These are phyloP conservation scores for Nasonia giraulti DNA, from an alignment of 1,140 invertebrate species.

Conservation along the genomic window DNA sequence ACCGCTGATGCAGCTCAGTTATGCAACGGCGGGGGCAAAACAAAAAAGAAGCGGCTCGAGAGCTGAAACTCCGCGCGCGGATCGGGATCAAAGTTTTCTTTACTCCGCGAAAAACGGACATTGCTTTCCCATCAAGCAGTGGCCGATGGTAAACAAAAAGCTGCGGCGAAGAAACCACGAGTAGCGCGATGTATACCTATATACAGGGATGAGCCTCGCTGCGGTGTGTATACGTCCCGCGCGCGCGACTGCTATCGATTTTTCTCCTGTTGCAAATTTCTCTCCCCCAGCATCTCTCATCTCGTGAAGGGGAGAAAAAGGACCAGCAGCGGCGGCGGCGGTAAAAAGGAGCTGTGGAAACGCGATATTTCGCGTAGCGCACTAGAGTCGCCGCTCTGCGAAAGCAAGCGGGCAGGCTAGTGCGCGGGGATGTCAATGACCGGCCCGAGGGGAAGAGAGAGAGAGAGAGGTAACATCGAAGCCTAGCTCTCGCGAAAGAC, in stretches of 20 bases:
- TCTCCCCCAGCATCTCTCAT: neutral
- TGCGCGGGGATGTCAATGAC: conserved; percentile 21
- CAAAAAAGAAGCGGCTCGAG: neutral
- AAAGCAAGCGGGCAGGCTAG: neutral
- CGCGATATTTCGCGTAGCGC: conserved; percentile 31
- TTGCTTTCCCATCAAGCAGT: neutral
- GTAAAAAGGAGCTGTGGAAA: conserved; percentile 30
- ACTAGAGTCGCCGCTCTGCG: too few species aligned
- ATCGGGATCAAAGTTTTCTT: neutral
- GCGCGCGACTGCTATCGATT: conserved; percentile 36
- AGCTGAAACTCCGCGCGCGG: too few species aligned
- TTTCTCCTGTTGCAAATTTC: neutral
- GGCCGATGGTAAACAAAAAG: conserved; percentile 18
- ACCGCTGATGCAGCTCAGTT: too few species aligned
- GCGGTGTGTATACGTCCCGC: neutral
- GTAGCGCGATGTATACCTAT: too few species aligned
- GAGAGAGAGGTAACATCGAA: conserved; percentile 1
- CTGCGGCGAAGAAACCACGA: neutral
- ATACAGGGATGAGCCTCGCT: neutral
- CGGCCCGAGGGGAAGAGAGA: neutral
- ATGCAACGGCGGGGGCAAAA: too few species aligned
- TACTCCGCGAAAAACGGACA: neutral
- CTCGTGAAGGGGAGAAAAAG: neutral
- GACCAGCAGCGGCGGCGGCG: neutral
- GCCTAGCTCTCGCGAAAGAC: neutral